Conservation (phyloP, 2,888 invertebrate species). For the Sipha maydis region DNA sequence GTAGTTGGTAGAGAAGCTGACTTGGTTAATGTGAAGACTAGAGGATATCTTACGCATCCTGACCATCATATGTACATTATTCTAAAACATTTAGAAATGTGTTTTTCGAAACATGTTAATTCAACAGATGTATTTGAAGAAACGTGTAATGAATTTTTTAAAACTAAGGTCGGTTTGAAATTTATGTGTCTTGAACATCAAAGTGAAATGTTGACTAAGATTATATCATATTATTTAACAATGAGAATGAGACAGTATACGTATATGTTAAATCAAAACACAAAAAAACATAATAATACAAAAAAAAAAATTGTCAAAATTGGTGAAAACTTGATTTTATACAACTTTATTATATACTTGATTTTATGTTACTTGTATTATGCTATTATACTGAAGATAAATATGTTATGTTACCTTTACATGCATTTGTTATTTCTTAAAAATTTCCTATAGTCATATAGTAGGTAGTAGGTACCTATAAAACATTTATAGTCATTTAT, state of each 20-base stretch:
- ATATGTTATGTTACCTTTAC: too few relatives aligned
- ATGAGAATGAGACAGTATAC: conserved; percentile 17
- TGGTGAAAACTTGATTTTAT: background rate
- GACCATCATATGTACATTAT: background rate
- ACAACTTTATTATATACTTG: too few relatives aligned
- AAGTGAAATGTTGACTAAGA: background rate
- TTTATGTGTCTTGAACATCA: conserved; percentile 3
- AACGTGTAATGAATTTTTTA: conserved; percentile 19
- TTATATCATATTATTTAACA: conserved; percentile 17
- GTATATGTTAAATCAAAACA: conserved; percentile 2
- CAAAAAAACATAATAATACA: background rate
- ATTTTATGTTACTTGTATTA: too few relatives aligned
- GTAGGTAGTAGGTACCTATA: too few relatives aligned
- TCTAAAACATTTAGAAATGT: conserved; percentile 8
- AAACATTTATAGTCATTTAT: too few relatives aligned
- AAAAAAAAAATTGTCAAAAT: conserved; percentile 15
- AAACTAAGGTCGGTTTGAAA: background rate
- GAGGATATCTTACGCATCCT: conserved; percentile 16
- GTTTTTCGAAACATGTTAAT: conserved; percentile 9
- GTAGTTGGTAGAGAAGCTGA: conserved; percentile 2
- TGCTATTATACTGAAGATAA: too few relatives aligned
- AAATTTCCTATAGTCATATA: too few relatives aligned
- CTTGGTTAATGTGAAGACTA: background rate
- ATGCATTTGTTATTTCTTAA: too few relatives aligned
- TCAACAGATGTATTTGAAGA: conserved; percentile 21